phyloP scores from a whole-genome alignment of 2,888 invertebrate species.

The Ichneumoninae sp. region DNA sequence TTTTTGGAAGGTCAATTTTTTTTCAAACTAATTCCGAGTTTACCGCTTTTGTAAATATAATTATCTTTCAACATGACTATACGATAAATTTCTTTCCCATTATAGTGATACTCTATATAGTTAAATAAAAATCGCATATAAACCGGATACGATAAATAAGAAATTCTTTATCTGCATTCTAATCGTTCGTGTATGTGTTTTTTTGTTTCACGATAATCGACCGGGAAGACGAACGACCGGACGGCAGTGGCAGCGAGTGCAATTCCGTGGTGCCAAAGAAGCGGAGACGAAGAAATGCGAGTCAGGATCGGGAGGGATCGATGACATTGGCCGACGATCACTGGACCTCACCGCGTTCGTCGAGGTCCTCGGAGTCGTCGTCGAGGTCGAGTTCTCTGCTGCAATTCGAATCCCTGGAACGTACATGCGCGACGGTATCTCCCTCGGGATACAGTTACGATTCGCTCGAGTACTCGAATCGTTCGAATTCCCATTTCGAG shows the following conservation, averaged over 20 bases:
- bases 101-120: not conserved
- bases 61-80: not conserved
- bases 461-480: slow-evolving; percentile 85
- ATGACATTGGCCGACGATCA: slow-evolving; percentile 83
- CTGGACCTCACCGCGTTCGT: slow-evolving; percentile 84
- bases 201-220: slow-evolving; percentile 25
- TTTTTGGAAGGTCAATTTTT: not conserved
- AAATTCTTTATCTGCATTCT: not conserved
- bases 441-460: slow-evolving; percentile 85
- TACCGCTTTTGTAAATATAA: not conserved
- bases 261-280: slow-evolving; percentile 85
- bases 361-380: slow-evolving; percentile 86
- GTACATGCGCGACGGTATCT: slow-evolving; percentile 87
- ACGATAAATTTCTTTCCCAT: too few species aligned
- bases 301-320: slow-evolving; percentile 76
- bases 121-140: not conserved
- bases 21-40: not conserved
- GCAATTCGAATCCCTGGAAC: slow-evolving; percentile 94
- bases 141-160: not conserved
- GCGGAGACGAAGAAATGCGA: slow-evolving; percentile 79
- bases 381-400: slow-evolving; percentile 93
- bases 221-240: slow-evolving; percentile 76
- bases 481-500: slow-evolving; percentile 76
- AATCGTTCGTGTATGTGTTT: not conserved
- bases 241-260: slow-evolving; percentile 84